Evolutionary conservation across 2,888 invertebrate genomes (phyloP).

Genomic region (Platycheirus rosarum): DNA sequence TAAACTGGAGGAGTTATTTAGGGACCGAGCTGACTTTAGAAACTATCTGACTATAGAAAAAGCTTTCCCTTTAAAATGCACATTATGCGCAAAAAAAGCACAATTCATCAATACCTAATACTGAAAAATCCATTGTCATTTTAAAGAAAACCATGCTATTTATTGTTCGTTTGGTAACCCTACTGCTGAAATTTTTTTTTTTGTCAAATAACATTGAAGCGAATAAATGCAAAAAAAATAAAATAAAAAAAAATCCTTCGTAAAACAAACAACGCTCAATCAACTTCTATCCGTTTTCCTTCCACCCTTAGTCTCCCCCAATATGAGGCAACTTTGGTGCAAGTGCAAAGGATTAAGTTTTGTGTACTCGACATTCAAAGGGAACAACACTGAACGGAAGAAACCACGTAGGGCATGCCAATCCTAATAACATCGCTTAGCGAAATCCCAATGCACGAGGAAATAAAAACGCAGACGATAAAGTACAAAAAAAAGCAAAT

Average conservation of each 20-base stretch:
- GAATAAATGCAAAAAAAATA: slow-evolving; percentile 18
- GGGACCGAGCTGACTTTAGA: too few relatives aligned
- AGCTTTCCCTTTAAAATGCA: too few relatives aligned
- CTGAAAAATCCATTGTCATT: too few relatives aligned
- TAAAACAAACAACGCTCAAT: slow-evolving; percentile 59
- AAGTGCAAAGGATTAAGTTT: slow-evolving; percentile 44
- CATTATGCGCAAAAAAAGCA: too few relatives aligned
- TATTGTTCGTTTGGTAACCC: slow-evolving; percentile 8
- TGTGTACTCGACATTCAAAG: slow-evolving; percentile 13
- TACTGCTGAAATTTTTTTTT: background rate
- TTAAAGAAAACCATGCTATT: too few relatives aligned
- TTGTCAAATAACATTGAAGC: slow-evolving; percentile 6
- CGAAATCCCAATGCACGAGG: slow-evolving; percentile 28
- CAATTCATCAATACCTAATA: too few relatives aligned
- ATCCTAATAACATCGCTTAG: slow-evolving; percentile 33
- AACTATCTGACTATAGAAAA: too few relatives aligned
- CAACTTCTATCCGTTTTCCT: slow-evolving; percentile 33
- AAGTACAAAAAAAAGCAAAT: slow-evolving; percentile 14
- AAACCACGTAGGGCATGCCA: background rate
- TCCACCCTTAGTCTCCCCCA: background rate
- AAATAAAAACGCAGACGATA: slow-evolving; percentile 23
- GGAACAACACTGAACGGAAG: slow-evolving; percentile 6
- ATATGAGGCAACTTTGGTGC: slow-evolving; percentile 20
- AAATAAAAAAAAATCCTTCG: slow-evolving; percentile 36
- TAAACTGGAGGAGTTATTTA: too few relatives aligned